phyloP scores from a whole-genome alignment of 2,113 vertebrate genomes.

The Litocranius walleri region DNA sequence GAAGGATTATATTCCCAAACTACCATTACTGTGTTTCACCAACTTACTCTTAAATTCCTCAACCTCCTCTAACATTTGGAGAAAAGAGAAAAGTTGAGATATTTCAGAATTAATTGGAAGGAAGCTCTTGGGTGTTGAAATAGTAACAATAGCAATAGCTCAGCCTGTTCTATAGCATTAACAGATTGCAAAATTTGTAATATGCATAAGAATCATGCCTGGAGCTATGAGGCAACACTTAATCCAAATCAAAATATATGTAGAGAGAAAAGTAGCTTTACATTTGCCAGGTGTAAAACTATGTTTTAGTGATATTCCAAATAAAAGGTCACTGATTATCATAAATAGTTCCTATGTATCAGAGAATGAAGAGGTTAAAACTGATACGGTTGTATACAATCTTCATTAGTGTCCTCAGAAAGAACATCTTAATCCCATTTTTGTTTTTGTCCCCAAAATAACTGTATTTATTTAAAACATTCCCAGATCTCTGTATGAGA shows the following conservation, averaged over 20 bases:
- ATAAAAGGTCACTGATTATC: background rate
- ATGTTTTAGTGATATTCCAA: background rate
- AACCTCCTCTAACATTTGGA: constrained; percentile 3
- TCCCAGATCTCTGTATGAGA: background rate
- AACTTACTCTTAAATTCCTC: constrained; percentile 48
- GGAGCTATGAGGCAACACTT: constrained; percentile 4
- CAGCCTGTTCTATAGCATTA: background rate
- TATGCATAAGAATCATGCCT: constrained; percentile 4
- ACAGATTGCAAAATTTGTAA: background rate
- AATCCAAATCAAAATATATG: background rate
- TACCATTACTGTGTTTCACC: background rate
- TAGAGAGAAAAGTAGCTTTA: background rate
- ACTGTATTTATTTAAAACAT: background rate
- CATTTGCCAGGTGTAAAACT: background rate
- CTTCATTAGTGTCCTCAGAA: background rate
- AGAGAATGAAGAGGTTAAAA: constrained; percentile 10
- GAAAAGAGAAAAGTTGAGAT: constrained; percentile 28
- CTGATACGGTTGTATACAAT: background rate
- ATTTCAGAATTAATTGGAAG: constrained; percentile 62
- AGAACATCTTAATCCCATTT: background rate
- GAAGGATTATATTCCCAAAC: background rate
- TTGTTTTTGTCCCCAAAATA: background rate
- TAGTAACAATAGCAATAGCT: background rate
- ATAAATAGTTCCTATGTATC: background rate
- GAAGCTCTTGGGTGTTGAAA: constrained; percentile 47